These are phyloP conservation scores for rat (Rattus norvegicus) DNA, from an alignment of 2,113 vertebrate species.

Conservation along the genomic window GRCr8 NC_086029.1:61067501-61068000, in stretches of 20 bases:
- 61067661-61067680: constrained; percentile 25
- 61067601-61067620: neutral
- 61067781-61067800: constrained; percentile 69
- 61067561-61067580: neutral
- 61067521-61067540: constrained; percentile 11
- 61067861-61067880: constrained; percentile 18
- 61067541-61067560: constrained; percentile 29
- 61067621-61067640: neutral
- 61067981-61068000: neutral
- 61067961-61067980: neutral
- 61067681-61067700: constrained; percentile 63
- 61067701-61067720: neutral
- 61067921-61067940: constrained; percentile 46
- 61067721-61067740: constrained; percentile 61
- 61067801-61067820: constrained; percentile 56
- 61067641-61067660: neutral
- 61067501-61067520: neutral
- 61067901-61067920: constrained; percentile 57
- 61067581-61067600: neutral
- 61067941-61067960: neutral
- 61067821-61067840: constrained; percentile 39
- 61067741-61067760: constrained; percentile 14
- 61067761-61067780: constrained; percentile 63
- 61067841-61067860: constrained; percentile 57
- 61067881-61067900: neutral